phyloP scores from a whole-genome alignment of 2,797 vertebrate species.

The Gymnothorax javanicus region DNA sequence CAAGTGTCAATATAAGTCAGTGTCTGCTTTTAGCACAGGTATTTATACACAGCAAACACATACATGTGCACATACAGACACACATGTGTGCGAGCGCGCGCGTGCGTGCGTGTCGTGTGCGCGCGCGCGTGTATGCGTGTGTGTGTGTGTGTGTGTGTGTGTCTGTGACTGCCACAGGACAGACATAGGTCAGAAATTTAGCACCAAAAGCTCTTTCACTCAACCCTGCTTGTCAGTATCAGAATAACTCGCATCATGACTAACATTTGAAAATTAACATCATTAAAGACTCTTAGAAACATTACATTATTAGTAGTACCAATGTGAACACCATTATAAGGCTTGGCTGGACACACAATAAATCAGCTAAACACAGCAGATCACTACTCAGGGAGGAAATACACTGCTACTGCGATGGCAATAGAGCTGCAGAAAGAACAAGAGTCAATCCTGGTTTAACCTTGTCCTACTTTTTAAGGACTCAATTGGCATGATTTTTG shows the following conservation, averaged over 20 bases:
- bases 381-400: background rate
- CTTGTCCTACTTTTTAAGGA: constrained; percentile 35
- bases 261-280: background rate
- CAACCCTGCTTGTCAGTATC: background rate
- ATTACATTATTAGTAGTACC: background rate
- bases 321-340: background rate
- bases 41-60: background rate
- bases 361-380: background rate
- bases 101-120: too few species aligned
- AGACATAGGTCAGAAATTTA: background rate
- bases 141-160: too few species aligned
- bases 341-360: background rate
- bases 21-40: background rate
- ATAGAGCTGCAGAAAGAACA: background rate
- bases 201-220: background rate
- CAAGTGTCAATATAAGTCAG: background rate
- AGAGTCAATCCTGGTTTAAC: constrained; percentile 29
- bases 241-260: background rate
- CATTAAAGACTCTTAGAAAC: background rate
- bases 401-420: background rate
- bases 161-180: background rate
- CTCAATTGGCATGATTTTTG: constrained; percentile 36
- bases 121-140: too few species aligned
- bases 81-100: background rate
- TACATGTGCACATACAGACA: background rate